These are phyloP conservation scores for Callorhinus ursinus DNA, from an alignment of 2,113 vertebrate species.

Conservation along the genomic window DNA sequence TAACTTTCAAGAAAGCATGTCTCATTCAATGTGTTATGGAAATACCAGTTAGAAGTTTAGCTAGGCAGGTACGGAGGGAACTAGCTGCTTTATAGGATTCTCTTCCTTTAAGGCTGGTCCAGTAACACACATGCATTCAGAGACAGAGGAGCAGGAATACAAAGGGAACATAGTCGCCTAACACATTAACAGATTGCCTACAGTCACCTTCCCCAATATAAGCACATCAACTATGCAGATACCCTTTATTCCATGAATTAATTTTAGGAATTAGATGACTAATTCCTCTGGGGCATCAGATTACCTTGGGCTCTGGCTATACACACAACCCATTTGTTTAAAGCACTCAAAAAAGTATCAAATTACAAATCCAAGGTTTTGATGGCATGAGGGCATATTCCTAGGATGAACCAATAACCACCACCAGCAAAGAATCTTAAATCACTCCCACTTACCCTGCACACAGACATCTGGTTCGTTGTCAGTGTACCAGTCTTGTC, in stretches of 20 bases:
- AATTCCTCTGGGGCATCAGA: not conserved
- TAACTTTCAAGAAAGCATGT: not conserved
- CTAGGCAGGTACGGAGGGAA: not conserved
- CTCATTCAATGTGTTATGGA: not conserved
- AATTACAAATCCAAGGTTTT: not conserved
- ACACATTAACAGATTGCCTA: not conserved
- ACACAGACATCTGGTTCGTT: conserved; percentile 99
- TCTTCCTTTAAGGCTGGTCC: not conserved
- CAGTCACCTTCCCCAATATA: not conserved
- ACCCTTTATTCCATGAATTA: not conserved
- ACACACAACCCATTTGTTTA: not conserved
- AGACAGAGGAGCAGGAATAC: not conserved
- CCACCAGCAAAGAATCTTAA: not conserved
- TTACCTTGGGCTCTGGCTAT: not conserved
- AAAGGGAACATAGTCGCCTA: not conserved
- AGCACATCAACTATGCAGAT: not conserved
- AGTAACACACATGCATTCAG: not conserved
- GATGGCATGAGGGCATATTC: not conserved
- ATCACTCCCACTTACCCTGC: conserved; percentile 89
- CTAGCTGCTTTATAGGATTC: not conserved
- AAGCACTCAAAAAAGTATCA: not conserved
- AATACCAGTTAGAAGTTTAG: not conserved
- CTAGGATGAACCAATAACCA: not conserved
- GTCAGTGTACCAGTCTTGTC: conserved; percentile 99
- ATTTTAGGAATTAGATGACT: conserved; percentile 2